A percentile compares a stretch with the other conserved stretches of the same genome.
These are phyloP conservation scores for Enteromius paludinosus DNA, from an alignment of 2,797 vertebrate genomes.

Conservation along the genomic window DNA sequence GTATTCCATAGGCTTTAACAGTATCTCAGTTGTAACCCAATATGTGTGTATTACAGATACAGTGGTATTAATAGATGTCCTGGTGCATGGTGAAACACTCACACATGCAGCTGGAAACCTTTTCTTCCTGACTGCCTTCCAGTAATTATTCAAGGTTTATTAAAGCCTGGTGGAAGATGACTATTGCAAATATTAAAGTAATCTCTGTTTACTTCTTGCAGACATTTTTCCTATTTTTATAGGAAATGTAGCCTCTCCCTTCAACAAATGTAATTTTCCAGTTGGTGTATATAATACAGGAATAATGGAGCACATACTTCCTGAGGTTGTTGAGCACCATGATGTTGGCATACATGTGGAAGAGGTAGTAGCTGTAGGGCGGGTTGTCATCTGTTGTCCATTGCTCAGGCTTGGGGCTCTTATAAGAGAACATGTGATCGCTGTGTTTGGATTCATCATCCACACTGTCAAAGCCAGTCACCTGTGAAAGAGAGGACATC, in stretches of 20 bases:
- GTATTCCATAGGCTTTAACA: slow-evolving; percentile 10
- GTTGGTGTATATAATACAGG: background rate
- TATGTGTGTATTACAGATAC: slow-evolving; percentile 33
- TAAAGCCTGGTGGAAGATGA: slow-evolving; percentile 19
- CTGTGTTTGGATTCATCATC: slow-evolving; percentile 98
- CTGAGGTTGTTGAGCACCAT: slow-evolving; percentile 98
- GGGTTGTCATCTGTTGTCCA: slow-evolving; percentile 93
- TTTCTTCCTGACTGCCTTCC: slow-evolving; percentile 12
- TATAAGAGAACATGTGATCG: slow-evolving; percentile 95
- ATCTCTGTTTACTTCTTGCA: background rate
- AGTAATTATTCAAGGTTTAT: slow-evolving; percentile 22
- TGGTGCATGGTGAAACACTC: slow-evolving; percentile 13
- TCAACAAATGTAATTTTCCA: background rate
- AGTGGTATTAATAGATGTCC: slow-evolving; percentile 52
- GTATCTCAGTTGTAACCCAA: slow-evolving; percentile 45
- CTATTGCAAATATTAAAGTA: slow-evolving; percentile 31
- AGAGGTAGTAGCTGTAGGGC: slow-evolving; percentile 96
- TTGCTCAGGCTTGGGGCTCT: slow-evolving; percentile 90
- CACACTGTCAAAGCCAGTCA: slow-evolving; percentile 96
- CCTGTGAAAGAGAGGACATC: slow-evolving; percentile 71
- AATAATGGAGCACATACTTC: slow-evolving; percentile 76
- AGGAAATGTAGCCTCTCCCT: background rate
- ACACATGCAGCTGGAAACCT: slow-evolving; percentile 26
- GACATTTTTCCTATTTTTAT: background rate
- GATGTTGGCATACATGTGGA: slow-evolving; percentile 98